Base-by-base conservation (phyloP, 2,113 vertebrate genomes). In the Trinectes maculatus region DNA sequence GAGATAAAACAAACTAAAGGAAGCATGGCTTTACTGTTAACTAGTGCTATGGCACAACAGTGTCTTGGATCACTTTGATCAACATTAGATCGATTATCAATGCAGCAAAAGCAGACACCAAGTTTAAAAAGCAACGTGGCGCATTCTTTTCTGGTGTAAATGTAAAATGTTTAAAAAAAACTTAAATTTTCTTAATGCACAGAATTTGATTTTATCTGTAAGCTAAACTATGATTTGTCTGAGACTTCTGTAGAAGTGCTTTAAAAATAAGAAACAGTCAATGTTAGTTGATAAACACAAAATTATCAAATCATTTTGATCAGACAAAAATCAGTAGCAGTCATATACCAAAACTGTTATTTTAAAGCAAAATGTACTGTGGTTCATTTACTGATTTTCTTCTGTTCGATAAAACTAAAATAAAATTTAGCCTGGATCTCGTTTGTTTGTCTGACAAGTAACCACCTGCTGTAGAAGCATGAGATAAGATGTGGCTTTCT, bases 91-190 rank as follows among this genome's bases (percentile, higher is more conserved):
- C 18, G 6, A 33, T 47, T 19, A 39, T 68, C 26, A 36, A 42
- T 40, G 47, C 56, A 82, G 72, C 48, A 21, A 58, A 77, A 77
- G 69, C 75, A 72, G 71, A 43, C 10, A 10, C 59, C 16, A 5
- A 43, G 21, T 60, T 77, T 54, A 49, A 72, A 37, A 55, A 74
- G 63, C 71, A 34, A 10, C 13, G 56, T 10, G 16, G 64, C 70
- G 65, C 70, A 72, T 37, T 61, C 28, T 47, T 63, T n/a, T 48
- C 33, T 36, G n/a, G 16, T 40, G 18, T 8, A 13, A 40, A 59
- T 2, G 0, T 12, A 19, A 44, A 6, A 10, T n/a, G n/a, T n/a
- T 46, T 40, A 8, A 62, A 21, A 8, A 40, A 28, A 25, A 47
- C 25, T 6, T 53, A n/a, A 5, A 4, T 56, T 28, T 26, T 3